phyloP scores from a whole-genome alignment of 2,888 invertebrate species.

The Scaptomyza parva region DNA sequence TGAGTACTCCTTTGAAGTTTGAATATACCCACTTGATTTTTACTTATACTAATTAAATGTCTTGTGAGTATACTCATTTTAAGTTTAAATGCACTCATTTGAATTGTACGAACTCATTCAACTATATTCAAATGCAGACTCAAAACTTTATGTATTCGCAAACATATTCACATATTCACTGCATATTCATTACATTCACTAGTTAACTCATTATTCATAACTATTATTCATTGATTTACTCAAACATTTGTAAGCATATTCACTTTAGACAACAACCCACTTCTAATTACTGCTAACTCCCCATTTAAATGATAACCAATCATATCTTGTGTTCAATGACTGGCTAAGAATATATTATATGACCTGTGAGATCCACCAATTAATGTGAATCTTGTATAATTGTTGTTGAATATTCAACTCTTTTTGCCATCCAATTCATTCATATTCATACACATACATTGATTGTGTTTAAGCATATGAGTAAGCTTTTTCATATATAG shows the following conservation, averaged over 20 bases:
- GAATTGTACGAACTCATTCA: constrained; percentile 14
- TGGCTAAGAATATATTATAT: constrained; percentile 22
- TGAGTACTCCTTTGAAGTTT: no score
- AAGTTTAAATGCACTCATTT: background rate
- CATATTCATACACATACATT: constrained; percentile 34
- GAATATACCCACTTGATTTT: no score
- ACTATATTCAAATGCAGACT: background rate
- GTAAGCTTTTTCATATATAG: constrained; percentile 37
- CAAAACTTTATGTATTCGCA: no score
- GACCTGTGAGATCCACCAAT: constrained; percentile 9
- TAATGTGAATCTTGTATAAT: constrained; percentile 23
- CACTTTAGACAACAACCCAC: constrained; percentile 9
- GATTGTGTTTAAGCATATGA: constrained; percentile 36
- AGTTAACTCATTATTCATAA: no score
- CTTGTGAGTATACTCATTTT: background rate
- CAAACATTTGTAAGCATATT: background rate
- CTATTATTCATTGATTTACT: background rate
- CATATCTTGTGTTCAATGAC: constrained; percentile 8
- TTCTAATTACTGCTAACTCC: constrained; percentile 1
- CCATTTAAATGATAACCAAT: constrained; percentile 7
- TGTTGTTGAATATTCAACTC: constrained; percentile 15
- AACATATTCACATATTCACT: background rate
- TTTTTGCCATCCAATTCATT: constrained; percentile 22
- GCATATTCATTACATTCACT: background rate
- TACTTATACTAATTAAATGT: no score